Conservation (phyloP, 1,140 invertebrate species). For the Colletes latitarsis region DNA sequence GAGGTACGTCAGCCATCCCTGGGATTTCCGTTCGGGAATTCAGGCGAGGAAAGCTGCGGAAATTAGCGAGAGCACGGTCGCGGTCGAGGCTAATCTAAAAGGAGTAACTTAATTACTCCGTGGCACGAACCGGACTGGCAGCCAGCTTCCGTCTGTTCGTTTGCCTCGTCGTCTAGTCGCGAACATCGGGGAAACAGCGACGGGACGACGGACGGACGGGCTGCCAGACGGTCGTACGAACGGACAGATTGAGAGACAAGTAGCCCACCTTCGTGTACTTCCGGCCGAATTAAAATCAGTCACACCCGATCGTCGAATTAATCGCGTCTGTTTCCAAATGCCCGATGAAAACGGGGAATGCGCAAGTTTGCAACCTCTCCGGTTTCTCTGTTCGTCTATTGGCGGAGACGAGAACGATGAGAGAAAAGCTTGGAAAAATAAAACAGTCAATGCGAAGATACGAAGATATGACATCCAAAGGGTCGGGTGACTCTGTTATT, state of each 20-base stretch:
- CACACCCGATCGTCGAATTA: background rate
- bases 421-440: too few species aligned
- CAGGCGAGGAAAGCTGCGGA: conserved; percentile 52
- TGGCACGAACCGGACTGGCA: conserved; percentile 53
- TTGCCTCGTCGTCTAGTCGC: background rate
- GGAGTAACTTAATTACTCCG: conserved; percentile 68
- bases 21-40: conserved; percentile 43
- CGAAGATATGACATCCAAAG: too few species aligned
- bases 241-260: conserved; percentile 9
- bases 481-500: too few species aligned
- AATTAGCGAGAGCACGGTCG: conserved; percentile 42
- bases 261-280: background rate
- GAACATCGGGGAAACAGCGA: background rate
- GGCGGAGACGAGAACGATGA: too few species aligned
- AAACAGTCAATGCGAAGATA: too few species aligned
- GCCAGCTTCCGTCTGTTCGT: conserved; percentile 12
- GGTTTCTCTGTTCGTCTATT: too few species aligned
- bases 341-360: background rate
- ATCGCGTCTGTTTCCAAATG: background rate
- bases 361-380: too few species aligned
- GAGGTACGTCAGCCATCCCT: conserved; percentile 21
- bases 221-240: background rate
- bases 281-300: background rate
- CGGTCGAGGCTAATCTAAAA: conserved; percentile 53
- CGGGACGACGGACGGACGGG: conserved; percentile 8